A percentile compares a stretch with the other conserved stretches of the same genome.
These are phyloP conservation scores for Aphelinus atriplicis DNA, from an alignment of 1,140 invertebrate species.

Conservation along the genomic window DNA sequence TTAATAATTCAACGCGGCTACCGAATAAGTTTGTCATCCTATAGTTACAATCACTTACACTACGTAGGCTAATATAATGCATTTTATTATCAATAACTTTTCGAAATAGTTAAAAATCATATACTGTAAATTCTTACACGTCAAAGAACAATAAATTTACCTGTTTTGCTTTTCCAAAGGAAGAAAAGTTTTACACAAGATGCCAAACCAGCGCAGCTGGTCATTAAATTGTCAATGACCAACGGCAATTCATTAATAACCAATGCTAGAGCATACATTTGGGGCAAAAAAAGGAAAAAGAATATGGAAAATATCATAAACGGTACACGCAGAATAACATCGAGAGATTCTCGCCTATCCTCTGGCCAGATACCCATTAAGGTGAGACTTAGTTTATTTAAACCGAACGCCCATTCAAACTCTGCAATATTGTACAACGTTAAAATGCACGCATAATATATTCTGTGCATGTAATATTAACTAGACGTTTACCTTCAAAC, in stretches of 20 bases:
- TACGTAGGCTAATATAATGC: background rate
- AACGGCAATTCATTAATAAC: background rate
- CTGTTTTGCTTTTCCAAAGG: background rate
- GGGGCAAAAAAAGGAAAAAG: background rate
- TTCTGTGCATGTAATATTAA: too few relatives aligned
- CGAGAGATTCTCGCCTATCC: background rate
- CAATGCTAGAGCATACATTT: constrained; percentile 2
- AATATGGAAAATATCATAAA: constrained; percentile 3
- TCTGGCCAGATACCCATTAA: constrained; percentile 26
- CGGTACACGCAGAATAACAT: background rate
- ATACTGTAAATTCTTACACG: background rate
- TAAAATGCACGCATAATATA: too few relatives aligned
- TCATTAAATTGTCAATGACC: constrained; percentile 21
- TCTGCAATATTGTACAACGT: background rate
- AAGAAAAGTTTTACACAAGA: constrained; percentile 21
- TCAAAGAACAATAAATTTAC: background rate
- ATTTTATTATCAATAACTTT: background rate
- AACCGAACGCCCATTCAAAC: constrained; percentile 10
- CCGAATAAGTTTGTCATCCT: too few relatives aligned
- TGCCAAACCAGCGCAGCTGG: background rate
- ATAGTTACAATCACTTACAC: background rate
- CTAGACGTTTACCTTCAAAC: too few relatives aligned
- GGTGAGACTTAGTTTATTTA: background rate
- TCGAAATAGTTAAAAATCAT: background rate
- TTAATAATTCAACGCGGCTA: too few relatives aligned